A percentile compares a stretch with the other conserved stretches of the same genome.
These are phyloP conservation scores for Synanceia verrucosa DNA, from an alignment of 2,797 vertebrate genomes.

Conservation along the genomic window DNA sequence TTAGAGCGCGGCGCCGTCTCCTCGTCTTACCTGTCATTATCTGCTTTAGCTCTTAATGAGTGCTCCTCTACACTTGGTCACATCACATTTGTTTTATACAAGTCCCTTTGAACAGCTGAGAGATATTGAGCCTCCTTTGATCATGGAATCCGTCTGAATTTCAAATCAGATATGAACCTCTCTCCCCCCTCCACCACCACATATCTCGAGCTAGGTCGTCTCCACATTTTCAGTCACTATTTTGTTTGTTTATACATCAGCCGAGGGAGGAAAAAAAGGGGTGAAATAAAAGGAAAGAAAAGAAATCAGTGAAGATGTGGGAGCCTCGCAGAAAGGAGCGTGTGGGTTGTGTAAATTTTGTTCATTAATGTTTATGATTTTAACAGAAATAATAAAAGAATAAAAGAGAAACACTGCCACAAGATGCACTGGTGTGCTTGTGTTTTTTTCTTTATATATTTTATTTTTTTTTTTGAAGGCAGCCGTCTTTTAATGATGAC, in stretches of 20 bases:
- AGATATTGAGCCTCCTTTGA: constrained; percentile 95
- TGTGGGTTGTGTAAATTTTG: constrained; percentile 84
- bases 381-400: constrained; percentile 82
- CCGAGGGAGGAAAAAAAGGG: constrained; percentile 37
- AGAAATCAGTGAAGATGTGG: constrained; percentile 60
- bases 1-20: constrained; percentile 79
- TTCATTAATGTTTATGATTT: constrained; percentile 96
- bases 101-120: constrained; percentile 97
- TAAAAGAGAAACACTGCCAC: constrained; percentile 83
- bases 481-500: constrained; percentile 98
- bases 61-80: constrained; percentile 95
- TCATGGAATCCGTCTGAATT: constrained; percentile 94
- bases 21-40: constrained; percentile 91
- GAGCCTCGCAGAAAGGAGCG: constrained; percentile 56
- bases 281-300: constrained; percentile 60
- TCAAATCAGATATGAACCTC: constrained; percentile 88
- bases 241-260: constrained; percentile 84
- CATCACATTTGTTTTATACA: constrained; percentile 93
- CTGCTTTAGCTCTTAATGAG: constrained; percentile 95
- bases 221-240: constrained; percentile 76
- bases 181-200: constrained; percentile 49
- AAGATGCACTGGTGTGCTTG: constrained; percentile 78
- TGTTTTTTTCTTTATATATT: not conserved
- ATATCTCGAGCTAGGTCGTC: constrained; percentile 70
- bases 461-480: constrained; percentile 87